Base-by-base conservation (phyloP, 2,888 invertebrate species). In the Apeira syringaria region DNA sequence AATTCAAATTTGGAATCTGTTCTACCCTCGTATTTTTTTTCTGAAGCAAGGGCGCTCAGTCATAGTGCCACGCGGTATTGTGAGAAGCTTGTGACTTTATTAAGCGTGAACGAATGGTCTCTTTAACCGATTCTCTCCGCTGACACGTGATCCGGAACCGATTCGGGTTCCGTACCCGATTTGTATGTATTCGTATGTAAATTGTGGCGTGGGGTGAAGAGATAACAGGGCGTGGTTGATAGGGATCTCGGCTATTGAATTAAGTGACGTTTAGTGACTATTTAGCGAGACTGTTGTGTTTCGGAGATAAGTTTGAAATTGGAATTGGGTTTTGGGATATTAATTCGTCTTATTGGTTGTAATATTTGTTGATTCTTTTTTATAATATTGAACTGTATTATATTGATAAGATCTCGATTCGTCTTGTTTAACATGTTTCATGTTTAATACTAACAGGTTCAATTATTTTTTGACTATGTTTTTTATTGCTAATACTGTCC, bases 71-170 rank as follows among this genome's bases (percentile, higher is more conserved):
- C 34, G 45, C 35, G 31, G 39, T 82, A 85, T 87, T 87, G 85
- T 88, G 82, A 83, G 82, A 86, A 86, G 82, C 83, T 88, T 86
- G 88, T 86, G 76, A 74, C 80, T 84, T 86, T 89, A 88, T 87
- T 87, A 86, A 82, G 77, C 89, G 86, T 89, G 81, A 86, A 88
- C 70, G 77, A 74, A 78, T 78, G 76, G 74, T 82, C 82, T 83
- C 82, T 85, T 84, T 82, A 81, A 80, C 79, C 68, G 86, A 92
- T 92, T 91, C 89, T 91, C 80, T 81, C 79, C 89, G 91, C 73
- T 63, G 90, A 69, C 92, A 92, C 92, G 92, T 91, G 92, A 92
- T 91, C 82, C 85, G 87, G 84, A 87, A 88, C 87, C 78, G 83
- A 90, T 87, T 81, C 74, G 68, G 80, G 79, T 76, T 71, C 80